Percentiles rank a stretch among this genome's conserved stretches.
Evolutionary conservation across 2,797 vertebrate genomes (phyloP).

Genomic region (Enteromius treurensis): DNA sequence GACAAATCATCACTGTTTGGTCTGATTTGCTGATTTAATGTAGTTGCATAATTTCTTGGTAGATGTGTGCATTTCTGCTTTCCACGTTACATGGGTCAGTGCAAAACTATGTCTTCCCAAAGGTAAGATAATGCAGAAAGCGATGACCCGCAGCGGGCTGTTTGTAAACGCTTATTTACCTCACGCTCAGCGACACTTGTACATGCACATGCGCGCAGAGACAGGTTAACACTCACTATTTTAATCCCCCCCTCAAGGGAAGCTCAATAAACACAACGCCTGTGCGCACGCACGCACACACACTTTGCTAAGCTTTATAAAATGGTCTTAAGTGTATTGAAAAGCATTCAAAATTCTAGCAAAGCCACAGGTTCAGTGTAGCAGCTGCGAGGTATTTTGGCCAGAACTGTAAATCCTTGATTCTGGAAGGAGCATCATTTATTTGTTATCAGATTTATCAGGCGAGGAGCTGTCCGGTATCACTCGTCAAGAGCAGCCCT

Average conservation of each 20-base stretch:
- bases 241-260: constrained; percentile 39
- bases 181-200: neutral
- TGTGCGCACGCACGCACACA: neutral
- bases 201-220: constrained; percentile 7
- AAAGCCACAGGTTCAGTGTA: neutral
- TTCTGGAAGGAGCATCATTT: constrained; percentile 26
- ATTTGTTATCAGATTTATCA: constrained; percentile 33
- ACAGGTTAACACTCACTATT: constrained; percentile 34
- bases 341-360: constrained; percentile 20
- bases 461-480: neutral
- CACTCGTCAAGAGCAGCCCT: constrained; percentile 3
- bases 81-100: constrained; percentile 8
- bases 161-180: constrained; percentile 27
- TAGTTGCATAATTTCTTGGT: neutral
- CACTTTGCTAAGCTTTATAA: constrained; percentile 33
- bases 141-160: neutral
- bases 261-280: constrained; percentile 18
- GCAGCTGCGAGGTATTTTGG: constrained; percentile 30
- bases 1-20: neutral
- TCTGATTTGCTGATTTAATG: neutral
- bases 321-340: constrained; percentile 37
- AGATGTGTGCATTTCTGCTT: neutral
- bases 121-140: neutral
- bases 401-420: constrained; percentile 10
- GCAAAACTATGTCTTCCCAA: constrained; percentile 10